Base-by-base conservation (phyloP, 2,113 vertebrate species). In the Lampris megalopsis region DNA sequence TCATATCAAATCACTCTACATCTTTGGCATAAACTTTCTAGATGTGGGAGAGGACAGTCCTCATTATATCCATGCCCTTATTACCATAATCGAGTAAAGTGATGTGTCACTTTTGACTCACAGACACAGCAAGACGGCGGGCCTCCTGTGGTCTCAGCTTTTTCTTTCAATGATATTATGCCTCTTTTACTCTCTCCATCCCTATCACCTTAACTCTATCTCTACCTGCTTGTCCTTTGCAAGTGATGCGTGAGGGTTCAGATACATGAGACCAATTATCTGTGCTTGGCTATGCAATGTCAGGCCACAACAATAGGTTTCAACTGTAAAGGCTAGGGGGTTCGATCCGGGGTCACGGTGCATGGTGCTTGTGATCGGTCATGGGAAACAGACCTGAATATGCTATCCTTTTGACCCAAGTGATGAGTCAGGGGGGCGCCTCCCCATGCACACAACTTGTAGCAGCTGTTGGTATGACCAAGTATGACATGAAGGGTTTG, bases 281-380 rank as follows among this genome's bases (percentile, higher is more conserved):
- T 81, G 68, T 83, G 79, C 85, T 77, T 75, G 71, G 82, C 58
- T 87, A 71, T 81, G 79, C 88, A 87, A 81, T 74, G 68, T 74
- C 61, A 66, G 69, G 81, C 84, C 82, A 82, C 82, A 83, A 72
- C 68, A 66, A 53, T 85, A 84, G 68, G 49, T 80, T 76, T 75
- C 53, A 69, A 77, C 52, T 52, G 60, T 81, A 79, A 79, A 80
- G 86, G 83, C 82, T 80, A 65, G 75, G 68, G 63, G 24, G 63
- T 52, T 68, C 73, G 79, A 79, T 68, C 52, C 52, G 84, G 80
- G 81, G 65, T 76, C 24, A 42, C 75, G 54, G 87, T 84, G 81
- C 63, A 79, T 70, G 71, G 70, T 71, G 85, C 69, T 70, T 90
- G 70, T 78, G 68, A 86, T 87, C 86, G 68, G 64, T 79, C 61